Evolutionary conservation across 1,140 invertebrate species (phyloP).

Genomic region (Ganaspis sp.): DNA sequence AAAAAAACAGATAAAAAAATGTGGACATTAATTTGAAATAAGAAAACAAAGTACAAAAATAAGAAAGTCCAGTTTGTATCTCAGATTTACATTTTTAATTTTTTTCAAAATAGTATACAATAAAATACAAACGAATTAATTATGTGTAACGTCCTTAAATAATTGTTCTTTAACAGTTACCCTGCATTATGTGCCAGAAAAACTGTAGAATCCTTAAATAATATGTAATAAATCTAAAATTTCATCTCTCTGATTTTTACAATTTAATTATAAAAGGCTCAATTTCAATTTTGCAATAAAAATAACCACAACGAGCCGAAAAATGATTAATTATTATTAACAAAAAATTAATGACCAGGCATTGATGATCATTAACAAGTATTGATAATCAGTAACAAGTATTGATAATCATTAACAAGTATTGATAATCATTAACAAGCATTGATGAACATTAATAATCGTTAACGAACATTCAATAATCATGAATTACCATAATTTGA

Average conservation of each 20-base stretch:
- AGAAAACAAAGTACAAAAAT: not conserved
- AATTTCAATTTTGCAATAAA: not conserved
- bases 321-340: too few species aligned
- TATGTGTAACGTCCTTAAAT: slow-evolving; percentile 14
- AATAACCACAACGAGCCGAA: not conserved
- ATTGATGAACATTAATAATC: too few species aligned
- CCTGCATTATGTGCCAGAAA: slow-evolving; percentile 20
- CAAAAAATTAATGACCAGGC: too few species aligned
- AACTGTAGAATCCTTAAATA: slow-evolving; percentile 18
- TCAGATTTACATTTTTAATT: slow-evolving; percentile 25
- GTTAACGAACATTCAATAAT: too few species aligned
- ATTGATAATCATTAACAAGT: too few species aligned
- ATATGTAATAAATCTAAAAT: not conserved
- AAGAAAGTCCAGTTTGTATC: not conserved
- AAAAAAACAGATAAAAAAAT: too few species aligned
- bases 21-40: too few species aligned
- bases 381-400: too few species aligned
- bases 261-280: slow-evolving; percentile 1
- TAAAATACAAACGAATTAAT: slow-evolving; percentile 20
- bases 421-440: too few species aligned
- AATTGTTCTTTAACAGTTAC: slow-evolving; percentile 22
- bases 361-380: too few species aligned
- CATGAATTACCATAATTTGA: too few species aligned
- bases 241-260: not conserved
- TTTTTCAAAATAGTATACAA: slow-evolving; percentile 28